Conservation (phyloP, 2,888 invertebrate species). For the Cryptus armator region DNA sequence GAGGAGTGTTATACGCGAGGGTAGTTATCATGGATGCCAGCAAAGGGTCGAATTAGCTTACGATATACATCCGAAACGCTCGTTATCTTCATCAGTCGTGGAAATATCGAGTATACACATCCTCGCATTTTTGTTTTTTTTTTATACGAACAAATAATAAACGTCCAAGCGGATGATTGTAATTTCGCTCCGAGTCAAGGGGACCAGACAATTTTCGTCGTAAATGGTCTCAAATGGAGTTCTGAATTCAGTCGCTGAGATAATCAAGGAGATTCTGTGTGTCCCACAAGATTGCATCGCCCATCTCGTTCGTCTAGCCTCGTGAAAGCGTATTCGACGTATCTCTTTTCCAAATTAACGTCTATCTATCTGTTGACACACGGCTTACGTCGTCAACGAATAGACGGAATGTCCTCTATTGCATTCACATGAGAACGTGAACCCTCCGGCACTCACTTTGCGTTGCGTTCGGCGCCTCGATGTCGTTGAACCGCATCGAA, state of each 20-base stretch:
- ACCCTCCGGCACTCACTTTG: neutral
- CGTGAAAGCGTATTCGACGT: neutral
- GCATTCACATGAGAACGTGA: neutral
- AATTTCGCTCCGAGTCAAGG: neutral
- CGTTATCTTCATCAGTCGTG: constrained; percentile 43
- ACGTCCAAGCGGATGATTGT: constrained; percentile 21
- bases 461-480: neutral
- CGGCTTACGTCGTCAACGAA: constrained; percentile 12
- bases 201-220: neutral
- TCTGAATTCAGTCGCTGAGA: constrained; percentile 7
- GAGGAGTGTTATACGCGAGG: constrained; percentile 33
- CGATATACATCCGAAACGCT: constrained; percentile 37
- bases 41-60: constrained; percentile 61
- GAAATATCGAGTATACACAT: constrained; percentile 5
- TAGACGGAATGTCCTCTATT: neutral
- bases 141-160: constrained; percentile 47
- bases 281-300: neutral
- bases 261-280: constrained; percentile 11
- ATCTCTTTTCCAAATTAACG: constrained; percentile 1
- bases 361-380: neutral
- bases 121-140: neutral
- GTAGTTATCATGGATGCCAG: constrained; percentile 59
- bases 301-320: neutral
- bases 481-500: constrained; percentile 24
- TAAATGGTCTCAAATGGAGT: constrained; percentile 3